These are phyloP conservation scores for Trachelipus rathkii DNA, from an alignment of 1,140 invertebrate genomes.

Conservation along the genomic window DNA sequence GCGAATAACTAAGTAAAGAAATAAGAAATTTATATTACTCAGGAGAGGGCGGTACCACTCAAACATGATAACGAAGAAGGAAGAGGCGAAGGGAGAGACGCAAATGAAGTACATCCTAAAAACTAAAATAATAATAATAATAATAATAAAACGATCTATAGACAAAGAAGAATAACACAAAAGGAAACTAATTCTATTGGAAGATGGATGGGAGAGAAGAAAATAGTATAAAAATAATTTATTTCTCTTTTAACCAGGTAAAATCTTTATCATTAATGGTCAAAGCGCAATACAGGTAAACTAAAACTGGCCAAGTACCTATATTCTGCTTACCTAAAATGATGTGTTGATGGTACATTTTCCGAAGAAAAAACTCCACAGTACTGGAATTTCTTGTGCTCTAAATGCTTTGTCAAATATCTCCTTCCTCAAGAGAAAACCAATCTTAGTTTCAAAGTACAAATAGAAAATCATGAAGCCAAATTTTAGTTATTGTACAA, in stretches of 20 bases:
- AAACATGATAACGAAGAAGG: too few relatives aligned
- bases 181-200: neutral
- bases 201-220: neutral
- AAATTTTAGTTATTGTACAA: too few relatives aligned
- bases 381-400: neutral
- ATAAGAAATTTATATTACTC: too few relatives aligned
- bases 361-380: neutral
- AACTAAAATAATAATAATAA: neutral
- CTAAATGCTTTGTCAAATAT: neutral
- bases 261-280: neutral
- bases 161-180: neutral
- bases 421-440: neutral
- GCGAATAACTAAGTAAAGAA: too few relatives aligned
- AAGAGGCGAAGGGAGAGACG: too few relatives aligned
- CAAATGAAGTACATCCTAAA: too few relatives aligned
- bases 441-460: too few relatives aligned
- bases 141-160: neutral
- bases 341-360: neutral
- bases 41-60: too few relatives aligned
- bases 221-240: too few relatives aligned
- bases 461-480: too few relatives aligned
- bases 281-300: constrained; percentile 1
- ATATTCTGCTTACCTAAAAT: neutral
- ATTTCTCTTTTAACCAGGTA: neutral
- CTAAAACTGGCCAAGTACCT: constrained; percentile 9